A percentile compares a stretch with the other conserved stretches of the same genome.
Evolutionary conservation across 2,797 vertebrate species (phyloP).

Genomic region (Bryconaethiops microstoma): DNA sequence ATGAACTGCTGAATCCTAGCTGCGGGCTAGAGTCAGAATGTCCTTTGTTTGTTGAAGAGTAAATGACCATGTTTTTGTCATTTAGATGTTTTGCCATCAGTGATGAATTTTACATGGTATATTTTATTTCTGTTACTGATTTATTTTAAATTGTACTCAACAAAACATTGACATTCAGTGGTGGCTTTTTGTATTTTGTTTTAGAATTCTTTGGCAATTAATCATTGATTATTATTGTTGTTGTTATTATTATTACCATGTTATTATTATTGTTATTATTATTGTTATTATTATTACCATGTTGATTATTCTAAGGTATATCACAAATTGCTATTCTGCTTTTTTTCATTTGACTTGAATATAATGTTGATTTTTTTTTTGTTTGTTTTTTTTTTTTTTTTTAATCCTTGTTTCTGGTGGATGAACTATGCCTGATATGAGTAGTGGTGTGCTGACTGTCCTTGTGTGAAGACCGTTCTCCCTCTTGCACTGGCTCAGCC

Average conservation of each 20-base stretch:
- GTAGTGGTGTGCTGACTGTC: constrained; percentile 59
- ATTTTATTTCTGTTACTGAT: constrained; percentile 50
- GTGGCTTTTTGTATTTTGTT: constrained; percentile 66
- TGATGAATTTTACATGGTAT: constrained; percentile 52
- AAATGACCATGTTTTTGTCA: constrained; percentile 45
- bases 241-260: constrained; percentile 30
- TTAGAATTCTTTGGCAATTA: constrained; percentile 48
- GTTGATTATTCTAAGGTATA: constrained; percentile 53
- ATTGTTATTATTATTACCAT: constrained; percentile 33
- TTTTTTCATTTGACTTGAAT: constrained; percentile 74
- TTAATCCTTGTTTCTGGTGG: constrained; percentile 58
- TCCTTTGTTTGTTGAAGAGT: constrained; percentile 50
- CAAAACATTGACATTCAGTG: constrained; percentile 58
- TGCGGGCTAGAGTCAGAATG: constrained; percentile 63
- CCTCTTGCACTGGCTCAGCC: constrained; percentile 76
- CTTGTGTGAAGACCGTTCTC: constrained; percentile 62
- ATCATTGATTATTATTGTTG: constrained; percentile 43
- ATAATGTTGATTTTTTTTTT: constrained; percentile 57
- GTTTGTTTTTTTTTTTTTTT: constrained; percentile 57
- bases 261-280: constrained; percentile 40
- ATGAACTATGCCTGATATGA: constrained; percentile 63
- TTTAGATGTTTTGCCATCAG: constrained; percentile 60
- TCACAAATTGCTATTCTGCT: constrained; percentile 55
- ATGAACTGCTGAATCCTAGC: constrained; percentile 72
- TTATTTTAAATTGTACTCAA: constrained; percentile 60